phyloP scores from a whole-genome alignment of 2,113 vertebrate genomes.

The Anhinga rufa region DNA sequence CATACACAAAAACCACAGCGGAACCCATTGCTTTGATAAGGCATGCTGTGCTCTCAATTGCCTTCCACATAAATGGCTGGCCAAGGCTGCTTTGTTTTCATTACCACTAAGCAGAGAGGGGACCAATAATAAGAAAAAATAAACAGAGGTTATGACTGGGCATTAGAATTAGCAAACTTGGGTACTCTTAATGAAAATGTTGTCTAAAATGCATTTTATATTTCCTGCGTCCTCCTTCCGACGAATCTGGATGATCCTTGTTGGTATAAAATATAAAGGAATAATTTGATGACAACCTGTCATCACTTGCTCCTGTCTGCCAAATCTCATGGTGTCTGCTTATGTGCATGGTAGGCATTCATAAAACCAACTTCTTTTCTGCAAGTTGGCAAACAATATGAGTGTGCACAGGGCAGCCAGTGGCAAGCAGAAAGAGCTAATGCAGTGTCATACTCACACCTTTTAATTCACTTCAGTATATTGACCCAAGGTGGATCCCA shows the following conservation, averaged over 20 bases:
- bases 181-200: background rate
- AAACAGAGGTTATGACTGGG: background rate
- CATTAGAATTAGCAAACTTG: background rate
- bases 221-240: background rate
- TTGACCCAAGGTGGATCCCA: background rate
- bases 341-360: background rate
- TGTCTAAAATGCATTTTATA: background rate
- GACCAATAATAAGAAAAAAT: background rate
- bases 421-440: background rate
- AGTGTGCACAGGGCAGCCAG: background rate
- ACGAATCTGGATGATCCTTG: background rate
- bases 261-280: constrained; percentile 1
- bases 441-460: background rate
- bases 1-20: constrained; percentile 55
- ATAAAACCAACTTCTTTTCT: background rate
- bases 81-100: constrained; percentile 57
- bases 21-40: constrained; percentile 53
- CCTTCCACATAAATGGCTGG: constrained; percentile 41
- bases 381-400: background rate
- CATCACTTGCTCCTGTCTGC: background rate
- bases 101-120: constrained; percentile 26
- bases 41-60: constrained; percentile 41
- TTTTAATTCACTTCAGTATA: background rate
- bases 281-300: constrained; percentile 16
- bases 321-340: background rate